Base-by-base conservation (phyloP, 2,113 vertebrate species). In the Corythaixoides concolor region DNA sequence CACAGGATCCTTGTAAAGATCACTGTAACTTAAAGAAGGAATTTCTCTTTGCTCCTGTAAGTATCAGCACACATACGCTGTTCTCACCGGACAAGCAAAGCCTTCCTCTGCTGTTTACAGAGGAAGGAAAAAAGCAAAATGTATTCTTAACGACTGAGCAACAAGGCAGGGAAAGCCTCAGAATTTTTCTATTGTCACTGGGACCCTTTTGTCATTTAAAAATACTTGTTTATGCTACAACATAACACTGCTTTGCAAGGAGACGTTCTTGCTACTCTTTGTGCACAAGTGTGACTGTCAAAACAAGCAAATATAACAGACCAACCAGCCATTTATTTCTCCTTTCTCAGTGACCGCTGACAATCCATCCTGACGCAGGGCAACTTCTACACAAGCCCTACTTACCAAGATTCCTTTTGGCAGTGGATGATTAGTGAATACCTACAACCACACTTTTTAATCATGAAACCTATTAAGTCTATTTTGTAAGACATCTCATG, bases 351-450 rank as follows among this genome's bases (percentile, higher is more conserved):
- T 21, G 58, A 69, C 14, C 2, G 1, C 43, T 39, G 33, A 63
- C 66, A 81, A 68, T 22, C 69, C 66, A 78, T n/a, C 14, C 63
- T 4, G 9, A 80, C 3, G 20, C 41, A 74, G 1, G 2, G 53
- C 55, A 90, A 67, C 15, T 70, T 50, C 50, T 8, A 39, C 8
- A 19, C 17, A 26, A 28, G n/a, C 15, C 2, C 4, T 56, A 23
- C 43, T 83, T 49, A 55, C 11, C 33, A 56, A 50, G 39, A 27
- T 12, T 88, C 12, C 19, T 69, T 76, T 52, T 3, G 80, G 37
- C 32, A 62, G n/a, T 2, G 0, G 1, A 35, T 9, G 4, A 43
- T 18, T 6, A 0, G 30, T 41, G 10, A 85, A 89, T 12, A 79
- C 12, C 35, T 68, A 63, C 30, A 62, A 33, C 14, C 15, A 62